phyloP scores from a whole-genome alignment of 1,140 invertebrate species.

The Aphis craccivora region DNA sequence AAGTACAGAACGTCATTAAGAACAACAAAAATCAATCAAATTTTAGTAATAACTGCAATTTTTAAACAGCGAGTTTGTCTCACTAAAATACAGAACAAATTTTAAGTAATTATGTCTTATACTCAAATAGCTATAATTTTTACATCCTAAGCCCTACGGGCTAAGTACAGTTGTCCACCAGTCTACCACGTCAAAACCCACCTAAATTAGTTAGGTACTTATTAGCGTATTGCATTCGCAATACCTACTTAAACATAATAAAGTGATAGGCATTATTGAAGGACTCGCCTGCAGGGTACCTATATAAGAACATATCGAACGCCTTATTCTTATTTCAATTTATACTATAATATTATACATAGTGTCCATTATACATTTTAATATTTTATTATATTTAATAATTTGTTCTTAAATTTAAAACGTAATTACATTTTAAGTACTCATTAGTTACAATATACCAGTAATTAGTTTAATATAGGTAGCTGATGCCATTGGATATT shows the following conservation, averaged over 20 bases:
- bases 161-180: no score
- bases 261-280: background rate
- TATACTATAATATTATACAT: background rate
- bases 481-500: no score
- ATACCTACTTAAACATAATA: background rate
- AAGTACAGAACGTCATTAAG: background rate
- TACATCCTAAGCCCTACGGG: background rate
- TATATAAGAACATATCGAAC: background rate
- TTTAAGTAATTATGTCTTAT: background rate
- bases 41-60: background rate
- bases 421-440: background rate
- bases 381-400: background rate
- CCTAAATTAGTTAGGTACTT: background rate
- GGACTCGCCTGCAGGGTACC: background rate
- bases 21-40: background rate
- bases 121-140: background rate
- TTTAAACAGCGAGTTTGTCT: background rate
- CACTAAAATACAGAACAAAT: background rate
- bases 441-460: background rate
- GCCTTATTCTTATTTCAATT: background rate
- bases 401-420: background rate
- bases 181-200: background rate
- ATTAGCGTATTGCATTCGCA: background rate
- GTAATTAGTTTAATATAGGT: no score
- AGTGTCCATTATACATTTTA: background rate